Percentiles rank a stretch among this genome's conserved stretches.
These are phyloP conservation scores for Porites cylindrica DNA, from an alignment of 92 coral and sea anemone genomes.

Conservation along the genomic window DNA sequence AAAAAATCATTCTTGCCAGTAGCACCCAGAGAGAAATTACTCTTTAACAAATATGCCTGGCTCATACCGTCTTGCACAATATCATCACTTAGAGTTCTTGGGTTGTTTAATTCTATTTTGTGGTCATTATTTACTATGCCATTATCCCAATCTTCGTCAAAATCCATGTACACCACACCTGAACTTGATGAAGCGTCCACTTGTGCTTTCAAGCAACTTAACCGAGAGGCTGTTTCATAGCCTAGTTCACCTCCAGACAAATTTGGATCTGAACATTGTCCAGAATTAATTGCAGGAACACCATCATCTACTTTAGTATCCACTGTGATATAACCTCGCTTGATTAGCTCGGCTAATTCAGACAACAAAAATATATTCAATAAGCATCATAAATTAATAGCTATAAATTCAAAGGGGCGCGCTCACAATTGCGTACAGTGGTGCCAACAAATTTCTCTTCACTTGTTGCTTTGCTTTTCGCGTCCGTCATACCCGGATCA, in stretches of 20 bases:
- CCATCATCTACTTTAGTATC: neutral
- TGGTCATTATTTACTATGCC: constrained; percentile 9
- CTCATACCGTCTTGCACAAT: neutral
- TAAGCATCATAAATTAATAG: neutral
- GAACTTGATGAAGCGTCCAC: neutral
- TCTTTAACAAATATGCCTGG: neutral
- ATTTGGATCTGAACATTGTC: neutral
- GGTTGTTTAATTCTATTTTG: neutral
- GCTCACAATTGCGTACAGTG: too few species aligned
- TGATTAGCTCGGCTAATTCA: neutral
- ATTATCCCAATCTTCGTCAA: constrained; percentile 44
- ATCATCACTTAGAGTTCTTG: neutral
- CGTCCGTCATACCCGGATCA: too few species aligned
- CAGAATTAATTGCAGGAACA: neutral
- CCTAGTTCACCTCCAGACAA: neutral
- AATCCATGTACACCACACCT: neutral
- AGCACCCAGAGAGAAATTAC: constrained; percentile 1
- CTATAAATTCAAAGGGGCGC: too few species aligned
- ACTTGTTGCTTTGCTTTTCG: too few species aligned
- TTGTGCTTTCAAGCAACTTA: neutral
- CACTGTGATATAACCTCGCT: neutral
- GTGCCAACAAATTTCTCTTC: neutral
- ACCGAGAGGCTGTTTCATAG: neutral
- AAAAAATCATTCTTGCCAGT: constrained; percentile 13
- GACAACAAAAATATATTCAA: neutral